phyloP scores from a whole-genome alignment of 1,140 invertebrate species.

The Popillia japonica region DNA sequence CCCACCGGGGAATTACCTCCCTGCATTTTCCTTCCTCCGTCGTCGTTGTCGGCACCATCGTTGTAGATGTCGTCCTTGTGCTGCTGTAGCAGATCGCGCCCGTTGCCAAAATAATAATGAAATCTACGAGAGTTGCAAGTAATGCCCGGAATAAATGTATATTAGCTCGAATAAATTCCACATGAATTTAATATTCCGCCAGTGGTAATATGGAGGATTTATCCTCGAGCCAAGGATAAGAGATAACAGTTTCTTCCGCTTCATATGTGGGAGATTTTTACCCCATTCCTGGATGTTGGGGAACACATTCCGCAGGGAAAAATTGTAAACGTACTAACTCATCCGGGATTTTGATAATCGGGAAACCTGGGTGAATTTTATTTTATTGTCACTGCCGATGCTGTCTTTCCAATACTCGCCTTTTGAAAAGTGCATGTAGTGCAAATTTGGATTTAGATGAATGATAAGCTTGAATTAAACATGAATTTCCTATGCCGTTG shows the following conservation, averaged over 20 bases:
- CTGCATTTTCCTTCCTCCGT: not conserved
- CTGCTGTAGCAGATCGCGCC: constrained; percentile 22
- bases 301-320: not conserved
- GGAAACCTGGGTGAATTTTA: not conserved
- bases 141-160: constrained; percentile 50
- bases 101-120: constrained; percentile 50
- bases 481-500: too few species aligned
- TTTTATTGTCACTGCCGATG: not conserved
- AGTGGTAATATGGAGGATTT: constrained; percentile 37
- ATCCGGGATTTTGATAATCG: constrained; percentile 29
- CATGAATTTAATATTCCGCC: constrained; percentile 47
- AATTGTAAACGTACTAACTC: constrained; percentile 30
- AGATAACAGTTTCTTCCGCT: constrained; percentile 29
- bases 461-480: not conserved
- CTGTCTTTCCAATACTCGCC: not conserved
- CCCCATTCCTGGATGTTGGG: constrained; percentile 17
- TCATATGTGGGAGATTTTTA: constrained; percentile 24
- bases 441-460: not conserved
- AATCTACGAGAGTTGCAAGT: constrained; percentile 47
- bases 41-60: not conserved
- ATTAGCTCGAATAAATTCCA: constrained; percentile 50
- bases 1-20: constrained; percentile 33
- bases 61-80: constrained; percentile 25
- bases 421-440: not conserved
- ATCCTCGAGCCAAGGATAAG: constrained; percentile 17